A percentile compares a stretch with the other conserved stretches of the same genome.
These are phyloP conservation scores for Tenualosa ilisha DNA, from an alignment of 2,797 vertebrate species.

Conservation along the genomic window DNA sequence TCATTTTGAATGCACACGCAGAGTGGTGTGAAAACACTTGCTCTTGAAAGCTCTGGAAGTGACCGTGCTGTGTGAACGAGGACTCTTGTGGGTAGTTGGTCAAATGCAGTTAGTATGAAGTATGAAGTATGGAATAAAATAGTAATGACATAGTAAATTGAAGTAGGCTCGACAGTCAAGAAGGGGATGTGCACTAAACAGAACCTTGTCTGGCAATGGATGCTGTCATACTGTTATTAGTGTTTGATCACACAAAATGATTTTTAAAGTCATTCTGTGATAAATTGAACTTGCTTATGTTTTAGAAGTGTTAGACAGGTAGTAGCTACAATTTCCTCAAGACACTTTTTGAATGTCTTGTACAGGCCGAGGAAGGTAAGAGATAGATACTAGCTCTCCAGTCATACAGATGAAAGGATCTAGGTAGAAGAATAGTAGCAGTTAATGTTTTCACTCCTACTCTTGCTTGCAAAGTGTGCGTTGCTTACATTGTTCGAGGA, in stretches of 20 bases:
- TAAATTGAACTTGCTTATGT: no score
- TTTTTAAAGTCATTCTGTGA: no score
- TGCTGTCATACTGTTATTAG: background rate
- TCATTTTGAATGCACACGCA: background rate
- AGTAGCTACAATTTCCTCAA: background rate
- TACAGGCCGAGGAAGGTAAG: background rate
- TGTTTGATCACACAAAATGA: background rate
- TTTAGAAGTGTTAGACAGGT: background rate
- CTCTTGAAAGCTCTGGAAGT: conserved; percentile 2
- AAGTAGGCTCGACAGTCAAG: background rate
- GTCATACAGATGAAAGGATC: background rate
- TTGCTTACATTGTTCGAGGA: background rate
- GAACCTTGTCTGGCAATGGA: background rate
- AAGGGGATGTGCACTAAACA: background rate
- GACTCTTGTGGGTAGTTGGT: background rate
- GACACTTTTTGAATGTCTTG: background rate
- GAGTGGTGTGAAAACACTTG: conserved; percentile 12
- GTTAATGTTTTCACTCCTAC: background rate
- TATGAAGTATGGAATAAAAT: no score
- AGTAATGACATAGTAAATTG: background rate
- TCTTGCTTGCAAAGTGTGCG: no score
- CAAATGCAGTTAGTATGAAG: background rate
- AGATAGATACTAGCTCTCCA: background rate
- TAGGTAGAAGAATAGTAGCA: background rate
- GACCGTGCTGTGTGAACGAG: background rate